Conservation (phyloP, 1,140 invertebrate species). For the Cyrtorhinus lividipennis region DNA sequence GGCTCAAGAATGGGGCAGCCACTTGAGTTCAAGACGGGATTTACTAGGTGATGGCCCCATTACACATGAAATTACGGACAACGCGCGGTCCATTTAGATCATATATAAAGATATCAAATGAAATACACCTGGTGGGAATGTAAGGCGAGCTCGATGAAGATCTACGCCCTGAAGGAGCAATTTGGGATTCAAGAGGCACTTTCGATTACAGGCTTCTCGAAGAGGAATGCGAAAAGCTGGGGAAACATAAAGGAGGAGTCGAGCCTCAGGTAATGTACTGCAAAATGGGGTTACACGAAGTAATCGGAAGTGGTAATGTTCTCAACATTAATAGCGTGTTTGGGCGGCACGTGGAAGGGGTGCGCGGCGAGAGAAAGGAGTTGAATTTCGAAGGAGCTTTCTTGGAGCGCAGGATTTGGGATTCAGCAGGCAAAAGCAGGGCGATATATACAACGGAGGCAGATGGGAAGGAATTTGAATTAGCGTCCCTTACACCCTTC, state of each 20-base stretch:
- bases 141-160: background rate
- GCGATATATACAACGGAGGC: background rate
- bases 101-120: background rate
- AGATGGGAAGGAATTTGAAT: background rate
- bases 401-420: background rate
- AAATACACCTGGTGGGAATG: background rate
- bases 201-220: background rate
- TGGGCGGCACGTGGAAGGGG: background rate
- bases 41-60: too few species aligned
- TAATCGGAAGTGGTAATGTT: background rate
- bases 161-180: background rate
- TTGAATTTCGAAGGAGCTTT: too few species aligned
- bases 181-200: background rate
- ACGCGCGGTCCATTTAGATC: background rate
- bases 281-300: background rate
- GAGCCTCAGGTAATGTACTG: background rate
- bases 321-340: background rate
- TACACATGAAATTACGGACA: background rate
- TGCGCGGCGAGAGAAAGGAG: background rate
- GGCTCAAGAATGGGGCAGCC: too few species aligned
- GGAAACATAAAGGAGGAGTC: background rate
- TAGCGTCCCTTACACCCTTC: background rate
- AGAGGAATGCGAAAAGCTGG: background rate
- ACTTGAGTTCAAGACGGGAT: too few species aligned
- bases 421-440: background rate